phyloP scores from a whole-genome alignment of 2,888 invertebrate genomes.

The Hirtodrosophila histrioides region DNA sequence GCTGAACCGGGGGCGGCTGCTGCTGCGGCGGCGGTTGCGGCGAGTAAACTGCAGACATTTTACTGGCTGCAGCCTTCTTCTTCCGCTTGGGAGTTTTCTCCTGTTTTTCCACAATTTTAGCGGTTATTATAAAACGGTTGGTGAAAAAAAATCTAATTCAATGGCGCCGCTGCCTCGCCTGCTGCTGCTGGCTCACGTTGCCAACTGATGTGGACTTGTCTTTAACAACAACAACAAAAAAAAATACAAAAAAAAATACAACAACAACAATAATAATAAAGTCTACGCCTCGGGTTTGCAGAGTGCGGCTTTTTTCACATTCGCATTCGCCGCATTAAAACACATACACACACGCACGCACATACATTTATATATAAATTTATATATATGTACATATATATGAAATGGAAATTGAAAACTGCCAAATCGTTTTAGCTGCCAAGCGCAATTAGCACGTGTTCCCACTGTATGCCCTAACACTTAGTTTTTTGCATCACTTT shows the following conservation, averaged over 20 bases:
- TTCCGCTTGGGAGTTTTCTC: slow-evolving; percentile 84
- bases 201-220: slow-evolving; percentile 24
- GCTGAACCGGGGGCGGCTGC: slow-evolving; percentile 61
- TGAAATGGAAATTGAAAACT: slow-evolving; percentile 20
- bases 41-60: slow-evolving; percentile 85
- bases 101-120: slow-evolving; percentile 84
- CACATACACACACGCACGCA: slow-evolving; percentile 42
- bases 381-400: slow-evolving; percentile 13
- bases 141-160: slow-evolving; percentile 47
- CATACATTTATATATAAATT: slow-evolving; percentile 8
- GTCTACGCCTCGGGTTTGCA: slow-evolving; percentile 41
- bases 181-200: neutral
- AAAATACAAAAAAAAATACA: slow-evolving; percentile 14
- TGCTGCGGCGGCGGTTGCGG: slow-evolving; percentile 83
- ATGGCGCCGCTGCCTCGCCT: slow-evolving; percentile 9
- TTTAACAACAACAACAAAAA: slow-evolving; percentile 27
- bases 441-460: slow-evolving; percentile 23
- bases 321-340: slow-evolving; percentile 46
- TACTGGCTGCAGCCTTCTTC: slow-evolving; percentile 84
- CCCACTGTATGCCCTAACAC: slow-evolving; percentile 1
- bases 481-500: slow-evolving; percentile 29
- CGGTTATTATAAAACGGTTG: slow-evolving; percentile 75
- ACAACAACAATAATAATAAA: slow-evolving; percentile 10
- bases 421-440: slow-evolving; percentile 3
- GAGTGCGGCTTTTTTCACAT: slow-evolving; percentile 66